A percentile compares a stretch with the other conserved stretches of the same genome.
Conservation (phyloP, 1,140 invertebrate genomes). For the Bombus waltoni region DNA sequence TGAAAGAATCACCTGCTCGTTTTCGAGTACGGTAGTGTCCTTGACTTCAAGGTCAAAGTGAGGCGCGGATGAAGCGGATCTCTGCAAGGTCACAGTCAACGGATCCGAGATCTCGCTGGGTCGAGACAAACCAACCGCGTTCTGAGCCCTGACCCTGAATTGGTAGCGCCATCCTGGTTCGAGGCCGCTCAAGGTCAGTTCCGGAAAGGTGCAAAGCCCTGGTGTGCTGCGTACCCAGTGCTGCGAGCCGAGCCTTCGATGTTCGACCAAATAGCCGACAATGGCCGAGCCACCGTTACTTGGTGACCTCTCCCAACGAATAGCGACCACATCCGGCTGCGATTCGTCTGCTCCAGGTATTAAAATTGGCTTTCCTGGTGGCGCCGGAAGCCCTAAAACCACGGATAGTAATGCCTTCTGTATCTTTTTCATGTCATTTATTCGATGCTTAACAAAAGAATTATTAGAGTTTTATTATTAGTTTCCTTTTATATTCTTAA, state of each 20-base stretch:
- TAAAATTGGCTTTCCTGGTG: conserved; percentile 90
- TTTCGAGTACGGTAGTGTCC: conserved; percentile 88
- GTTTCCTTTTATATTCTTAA: too few relatives aligned
- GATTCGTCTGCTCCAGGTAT: conserved; percentile 86
- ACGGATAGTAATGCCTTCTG: not conserved
- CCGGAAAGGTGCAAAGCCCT: conserved; percentile 86
- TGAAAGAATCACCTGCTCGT: conserved; percentile 85
- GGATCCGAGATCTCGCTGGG: conserved; percentile 91
- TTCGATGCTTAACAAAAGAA: too few relatives aligned
- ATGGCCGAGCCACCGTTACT: conserved; percentile 95
- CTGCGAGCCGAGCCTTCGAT: conserved; percentile 88
- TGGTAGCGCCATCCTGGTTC: conserved; percentile 94
- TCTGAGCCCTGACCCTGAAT: conserved; percentile 94
- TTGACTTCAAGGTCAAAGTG: conserved; percentile 86
- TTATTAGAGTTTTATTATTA: too few relatives aligned
- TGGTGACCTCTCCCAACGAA: conserved; percentile 92
- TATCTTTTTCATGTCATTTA: not conserved
- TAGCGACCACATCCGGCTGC: conserved; percentile 92
- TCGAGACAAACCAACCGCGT: conserved; percentile 91
- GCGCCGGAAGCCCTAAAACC: conserved; percentile 87
- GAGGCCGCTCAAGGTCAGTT: conserved; percentile 89
- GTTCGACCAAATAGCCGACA: conserved; percentile 92
- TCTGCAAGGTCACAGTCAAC: conserved; percentile 88
- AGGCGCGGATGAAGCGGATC: conserved; percentile 86
- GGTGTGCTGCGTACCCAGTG: conserved; percentile 91